Evolutionary conservation across 2,113 vertebrate species (phyloP).

Genomic region (Nothobranchius kuhntae): DNA sequence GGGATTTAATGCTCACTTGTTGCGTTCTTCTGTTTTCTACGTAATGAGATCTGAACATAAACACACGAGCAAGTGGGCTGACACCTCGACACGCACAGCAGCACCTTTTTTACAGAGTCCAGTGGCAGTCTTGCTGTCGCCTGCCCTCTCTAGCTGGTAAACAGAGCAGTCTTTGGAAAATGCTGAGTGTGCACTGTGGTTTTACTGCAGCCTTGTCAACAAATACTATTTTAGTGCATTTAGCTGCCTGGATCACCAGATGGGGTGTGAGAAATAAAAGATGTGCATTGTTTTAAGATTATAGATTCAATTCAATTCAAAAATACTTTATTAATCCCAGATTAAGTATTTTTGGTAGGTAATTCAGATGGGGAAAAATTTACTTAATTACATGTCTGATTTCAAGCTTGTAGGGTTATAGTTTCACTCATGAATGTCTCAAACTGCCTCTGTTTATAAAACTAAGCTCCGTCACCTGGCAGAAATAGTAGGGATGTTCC

Average conservation of each 20-base stretch:
- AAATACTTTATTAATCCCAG: too few species aligned
- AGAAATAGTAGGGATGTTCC: too few species aligned
- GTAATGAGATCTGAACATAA: constrained; percentile 25
- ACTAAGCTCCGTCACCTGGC: too few species aligned
- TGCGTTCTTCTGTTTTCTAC: constrained; percentile 21
- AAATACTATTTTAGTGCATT: constrained; percentile 72
- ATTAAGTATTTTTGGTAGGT: too few species aligned
- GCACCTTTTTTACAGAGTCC: constrained; percentile 53
- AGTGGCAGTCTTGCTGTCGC: constrained; percentile 62
- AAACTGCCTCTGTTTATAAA: too few species aligned
- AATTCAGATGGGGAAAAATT: too few species aligned
- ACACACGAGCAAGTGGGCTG: background rate
- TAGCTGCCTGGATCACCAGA: constrained; percentile 43
- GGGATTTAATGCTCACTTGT: constrained; percentile 24
- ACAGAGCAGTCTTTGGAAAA: constrained; percentile 73
- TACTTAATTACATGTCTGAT: too few species aligned
- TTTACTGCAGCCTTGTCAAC: constrained; percentile 76
- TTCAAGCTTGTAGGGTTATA: too few species aligned
- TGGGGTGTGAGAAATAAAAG: constrained; percentile 44
- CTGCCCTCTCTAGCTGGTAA: constrained; percentile 67
- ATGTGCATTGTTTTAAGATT: constrained; percentile 49
- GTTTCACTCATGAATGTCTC: too few species aligned
- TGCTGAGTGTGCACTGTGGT: constrained; percentile 73
- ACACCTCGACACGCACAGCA: background rate
- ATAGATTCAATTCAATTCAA: background rate